phyloP scores from a whole-genome alignment of 2,888 invertebrate species.

The Sisyra nigra region DNA sequence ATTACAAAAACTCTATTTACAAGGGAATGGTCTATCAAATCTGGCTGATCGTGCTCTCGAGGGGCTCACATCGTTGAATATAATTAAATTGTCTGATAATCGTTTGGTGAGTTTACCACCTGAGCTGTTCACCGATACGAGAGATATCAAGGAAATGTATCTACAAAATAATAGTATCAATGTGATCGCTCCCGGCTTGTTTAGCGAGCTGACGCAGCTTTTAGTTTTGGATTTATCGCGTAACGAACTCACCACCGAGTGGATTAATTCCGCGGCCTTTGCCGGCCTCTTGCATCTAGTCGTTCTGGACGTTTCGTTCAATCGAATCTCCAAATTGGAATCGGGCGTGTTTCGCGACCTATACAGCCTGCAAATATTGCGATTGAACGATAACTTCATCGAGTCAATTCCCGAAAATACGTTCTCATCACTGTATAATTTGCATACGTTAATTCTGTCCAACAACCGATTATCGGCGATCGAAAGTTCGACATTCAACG shows the following conservation, averaged over 20 bases:
- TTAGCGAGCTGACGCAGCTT: constrained; percentile 58
- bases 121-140: constrained; percentile 62
- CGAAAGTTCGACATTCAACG: constrained; percentile 60
- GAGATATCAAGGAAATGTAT: constrained; percentile 64
- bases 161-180: constrained; percentile 69
- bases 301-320: constrained; percentile 61
- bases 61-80: constrained; percentile 52
- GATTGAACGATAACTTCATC: constrained; percentile 64
- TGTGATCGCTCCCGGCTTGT: constrained; percentile 63
- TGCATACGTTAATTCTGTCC: constrained; percentile 66
- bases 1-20: constrained; percentile 56
- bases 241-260: constrained; percentile 66
- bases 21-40: constrained; percentile 58
- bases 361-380: constrained; percentile 61
- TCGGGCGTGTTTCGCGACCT: constrained; percentile 61
- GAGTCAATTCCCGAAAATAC: constrained; percentile 63
- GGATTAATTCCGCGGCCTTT: constrained; percentile 70
- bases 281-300: constrained; percentile 58
- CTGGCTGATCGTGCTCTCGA: constrained; percentile 65
- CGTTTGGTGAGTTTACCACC: constrained; percentile 65
- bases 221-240: constrained; percentile 60
- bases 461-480: constrained; percentile 62
- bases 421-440: constrained; percentile 57
- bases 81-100: constrained; percentile 66
- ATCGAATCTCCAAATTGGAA: constrained; percentile 58